Evolutionary conservation across 2,888 invertebrate genomes (phyloP).

Genomic region (Erebia palarica): DNA sequence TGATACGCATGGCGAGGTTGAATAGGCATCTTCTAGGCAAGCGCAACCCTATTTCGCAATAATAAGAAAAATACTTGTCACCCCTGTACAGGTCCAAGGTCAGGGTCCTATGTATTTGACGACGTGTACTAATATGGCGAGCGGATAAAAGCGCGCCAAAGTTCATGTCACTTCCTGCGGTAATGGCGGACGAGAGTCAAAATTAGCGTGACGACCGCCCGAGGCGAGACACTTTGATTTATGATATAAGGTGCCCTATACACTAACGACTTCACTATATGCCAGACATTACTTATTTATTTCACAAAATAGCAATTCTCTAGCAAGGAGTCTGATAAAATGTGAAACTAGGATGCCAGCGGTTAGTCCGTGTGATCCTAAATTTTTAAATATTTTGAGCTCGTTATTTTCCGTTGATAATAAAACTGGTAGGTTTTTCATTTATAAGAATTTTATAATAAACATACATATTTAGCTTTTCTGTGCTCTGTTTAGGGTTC

Average conservation of each 20-base stretch:
- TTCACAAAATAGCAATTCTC: too few species aligned
- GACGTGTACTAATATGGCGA: conserved; percentile 33
- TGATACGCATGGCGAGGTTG: too few species aligned
- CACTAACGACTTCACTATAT: conserved; percentile 35
- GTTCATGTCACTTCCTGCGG: conserved; percentile 56
- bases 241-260: conserved; percentile 49
- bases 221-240: conserved; percentile 50
- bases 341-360: too few species aligned
- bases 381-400: too few species aligned
- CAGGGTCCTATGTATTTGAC: background rate
- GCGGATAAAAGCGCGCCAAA: conserved; percentile 63
- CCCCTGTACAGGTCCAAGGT: too few species aligned
- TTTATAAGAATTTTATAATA: background rate
- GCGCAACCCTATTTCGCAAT: too few species aligned
- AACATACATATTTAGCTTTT: conserved; percentile 35
- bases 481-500: conserved; percentile 67
- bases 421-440: too few species aligned
- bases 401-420: too few species aligned
- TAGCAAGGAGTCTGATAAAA: too few species aligned
- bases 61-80: too few species aligned
- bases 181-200: conserved; percentile 59
- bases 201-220: conserved; percentile 59
- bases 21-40: too few species aligned
- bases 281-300: background rate
- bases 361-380: too few species aligned